These are phyloP conservation scores for Drosophila sucinea DNA, from an alignment of 1,140 invertebrate genomes.

Conservation along the genomic window DNA sequence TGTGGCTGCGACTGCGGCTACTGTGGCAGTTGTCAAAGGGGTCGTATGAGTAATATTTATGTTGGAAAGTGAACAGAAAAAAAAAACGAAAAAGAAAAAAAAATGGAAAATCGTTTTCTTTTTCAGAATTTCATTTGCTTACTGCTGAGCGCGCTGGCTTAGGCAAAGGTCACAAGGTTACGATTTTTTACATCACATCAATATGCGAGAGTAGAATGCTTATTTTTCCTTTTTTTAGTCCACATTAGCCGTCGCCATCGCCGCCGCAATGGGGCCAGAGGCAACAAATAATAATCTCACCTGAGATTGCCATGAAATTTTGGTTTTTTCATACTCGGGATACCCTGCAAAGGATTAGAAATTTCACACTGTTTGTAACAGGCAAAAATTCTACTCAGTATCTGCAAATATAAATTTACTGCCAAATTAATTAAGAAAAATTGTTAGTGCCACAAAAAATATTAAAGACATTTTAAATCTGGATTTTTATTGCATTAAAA, in stretches of 20 bases:
- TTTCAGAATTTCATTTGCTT: conserved; percentile 45
- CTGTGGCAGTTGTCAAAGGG: conserved; percentile 26
- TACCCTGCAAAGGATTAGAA: conserved; percentile 14
- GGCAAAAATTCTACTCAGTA: not conserved
- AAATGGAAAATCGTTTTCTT: not conserved
- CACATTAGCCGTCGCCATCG: conserved; percentile 49
- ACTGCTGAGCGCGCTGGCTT: conserved; percentile 13
- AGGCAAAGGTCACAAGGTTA: conserved; percentile 24
- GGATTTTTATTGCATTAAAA: too few relatives aligned
- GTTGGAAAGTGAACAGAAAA: conserved; percentile 38
- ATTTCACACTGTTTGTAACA: not conserved
- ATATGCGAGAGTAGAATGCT: conserved; percentile 64
- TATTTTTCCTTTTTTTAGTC: conserved; percentile 32
- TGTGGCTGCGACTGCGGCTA: conserved; percentile 20
- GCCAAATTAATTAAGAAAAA: too few relatives aligned
- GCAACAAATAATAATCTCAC: conserved; percentile 67
- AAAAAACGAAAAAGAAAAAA: not conserved
- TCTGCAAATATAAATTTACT: too few relatives aligned
- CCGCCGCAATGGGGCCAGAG: conserved; percentile 48
- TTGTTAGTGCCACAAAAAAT: too few relatives aligned
- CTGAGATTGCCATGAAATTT: conserved; percentile 70
- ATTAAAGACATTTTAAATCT: too few relatives aligned
- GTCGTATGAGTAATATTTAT: conserved; percentile 66
- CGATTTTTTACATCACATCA: conserved; percentile 60
- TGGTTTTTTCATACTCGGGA: conserved; percentile 57